A percentile compares a stretch with the other conserved stretches of the same genome.
phyloP scores from a whole-genome alignment of 2,113 vertebrate species.

The Sakesphorus luctuosus region DNA sequence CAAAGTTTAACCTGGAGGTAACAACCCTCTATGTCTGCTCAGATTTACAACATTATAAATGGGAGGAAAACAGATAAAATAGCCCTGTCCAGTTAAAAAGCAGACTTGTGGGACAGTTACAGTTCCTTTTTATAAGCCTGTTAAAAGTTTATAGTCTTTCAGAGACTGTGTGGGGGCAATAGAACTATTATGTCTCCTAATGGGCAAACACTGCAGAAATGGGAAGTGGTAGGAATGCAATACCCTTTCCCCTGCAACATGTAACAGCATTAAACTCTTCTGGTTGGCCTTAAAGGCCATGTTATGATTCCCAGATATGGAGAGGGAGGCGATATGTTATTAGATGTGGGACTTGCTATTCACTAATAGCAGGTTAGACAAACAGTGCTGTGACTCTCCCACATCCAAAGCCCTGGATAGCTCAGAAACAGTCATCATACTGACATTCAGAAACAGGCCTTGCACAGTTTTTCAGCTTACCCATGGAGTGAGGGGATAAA shows the following conservation, averaged over 20 bases:
- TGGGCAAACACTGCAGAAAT: constrained; percentile 7
- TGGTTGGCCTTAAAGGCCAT: not conserved
- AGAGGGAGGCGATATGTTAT: not conserved
- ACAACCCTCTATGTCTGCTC: not conserved
- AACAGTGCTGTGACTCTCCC: not conserved
- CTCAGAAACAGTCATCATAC: not conserved
- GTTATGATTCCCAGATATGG: not conserved
- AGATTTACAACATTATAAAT: not conserved
- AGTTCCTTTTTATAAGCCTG: constrained; percentile 56
- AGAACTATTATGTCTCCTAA: constrained; percentile 51
- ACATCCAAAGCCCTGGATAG: not conserved
- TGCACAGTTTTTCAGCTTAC: not conserved
- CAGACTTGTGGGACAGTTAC: constrained; percentile 42
- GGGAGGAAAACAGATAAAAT: not conserved
- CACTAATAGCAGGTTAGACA: not conserved
- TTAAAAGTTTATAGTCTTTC: constrained; percentile 66
- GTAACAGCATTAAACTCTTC: not conserved
- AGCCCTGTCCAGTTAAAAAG: not conserved
- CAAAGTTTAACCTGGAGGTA: not conserved
- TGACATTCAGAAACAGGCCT: not conserved
- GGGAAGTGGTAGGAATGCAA: not conserved
- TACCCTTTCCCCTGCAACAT: not conserved
- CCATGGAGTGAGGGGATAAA: not conserved
- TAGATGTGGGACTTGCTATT: not conserved
- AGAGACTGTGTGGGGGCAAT: constrained; percentile 22